A percentile compares a stretch with the other conserved stretches of the same genome.
Conservation (phyloP, 2,888 invertebrate species). For the Calameuta idolon region DNA sequence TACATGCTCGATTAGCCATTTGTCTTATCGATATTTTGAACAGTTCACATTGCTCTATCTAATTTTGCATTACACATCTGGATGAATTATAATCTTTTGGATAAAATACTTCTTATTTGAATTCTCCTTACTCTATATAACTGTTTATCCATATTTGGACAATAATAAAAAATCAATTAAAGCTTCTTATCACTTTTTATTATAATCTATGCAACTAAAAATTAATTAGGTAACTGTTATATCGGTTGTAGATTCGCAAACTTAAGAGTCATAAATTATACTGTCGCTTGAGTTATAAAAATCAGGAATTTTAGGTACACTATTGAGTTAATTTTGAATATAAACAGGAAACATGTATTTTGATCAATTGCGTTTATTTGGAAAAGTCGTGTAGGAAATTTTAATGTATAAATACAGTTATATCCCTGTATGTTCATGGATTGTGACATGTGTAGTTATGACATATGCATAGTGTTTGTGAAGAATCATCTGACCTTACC, state of each 20-base stretch:
- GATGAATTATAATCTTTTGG: not conserved
- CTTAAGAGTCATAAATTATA: not conserved
- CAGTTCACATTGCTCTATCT: not conserved
- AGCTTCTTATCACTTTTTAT: not conserved
- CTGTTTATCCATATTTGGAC: not conserved
- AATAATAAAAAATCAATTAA: not conserved
- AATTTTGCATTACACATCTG: not conserved
- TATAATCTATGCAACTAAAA: not conserved
- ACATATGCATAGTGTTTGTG: not conserved
- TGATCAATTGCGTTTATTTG: not conserved
- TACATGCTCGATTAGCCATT: constrained; percentile 7
- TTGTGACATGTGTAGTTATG: not conserved
- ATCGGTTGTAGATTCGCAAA: not conserved
- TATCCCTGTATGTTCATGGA: not conserved
- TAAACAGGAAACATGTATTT: not conserved
- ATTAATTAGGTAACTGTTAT: not conserved
- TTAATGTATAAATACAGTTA: not conserved
- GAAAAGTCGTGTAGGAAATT: not conserved
- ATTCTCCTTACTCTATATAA: not conserved
- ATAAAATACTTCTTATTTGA: not conserved
- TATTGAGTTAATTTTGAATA: not conserved
- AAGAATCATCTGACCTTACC: not conserved
- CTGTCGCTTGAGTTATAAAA: not conserved
- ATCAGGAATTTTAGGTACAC: not conserved
- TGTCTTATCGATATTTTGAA: not conserved